Evolutionary conservation across 1,140 invertebrate species (phyloP), one percentile per base, ranked within the genome.

Genomic region (Drosophila melanica): DNA sequence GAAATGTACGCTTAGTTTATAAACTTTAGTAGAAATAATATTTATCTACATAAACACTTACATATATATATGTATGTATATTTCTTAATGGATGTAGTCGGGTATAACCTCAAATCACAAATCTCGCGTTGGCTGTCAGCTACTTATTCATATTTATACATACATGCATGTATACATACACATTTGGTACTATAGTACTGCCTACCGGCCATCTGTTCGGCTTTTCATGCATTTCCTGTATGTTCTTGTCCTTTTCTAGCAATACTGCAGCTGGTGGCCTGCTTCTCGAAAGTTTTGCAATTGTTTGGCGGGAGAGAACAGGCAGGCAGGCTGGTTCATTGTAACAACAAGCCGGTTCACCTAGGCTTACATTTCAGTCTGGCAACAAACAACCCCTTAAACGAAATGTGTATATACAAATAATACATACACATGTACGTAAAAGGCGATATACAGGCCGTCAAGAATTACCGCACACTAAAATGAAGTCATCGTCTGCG

Each of bases 401-500:
- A 76, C 45, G 48, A 45, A 12, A 23, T 9, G 20, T 12, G 18
- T 14, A 18, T 23, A 35, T 6, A 4, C n/a, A 27, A n/a, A 12
- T 39, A 5, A n/a, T 62, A 14, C 23, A 14, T 41, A n/a, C 5
- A 8, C 20, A 50, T 57, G 16, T 42, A 65, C 33, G 45, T 27
- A 65, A 9, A 30, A 23, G 41, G 53, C 37, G n/a, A 44, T 4
- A 14, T 16, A 44, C 14, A 58, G 20, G 39, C 35, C 37, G 37
- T 20, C 39, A 23, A 23, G 6, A 27, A 48, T 27, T 48, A 27
- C 47, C 30, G 9, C 16, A 45, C 45, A 45, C 11, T 45, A 30
- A 58, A 71, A 84, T 84, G 80, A 84, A 73, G 80, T 84, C 80
- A 84, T 79, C 80, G 41, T 51, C 51, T 50, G 66, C 37, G 23